Percentiles rank a stretch among this genome's conserved stretches.
Conservation (phyloP, 2,113 vertebrate species). For the Pica pica region DNA sequence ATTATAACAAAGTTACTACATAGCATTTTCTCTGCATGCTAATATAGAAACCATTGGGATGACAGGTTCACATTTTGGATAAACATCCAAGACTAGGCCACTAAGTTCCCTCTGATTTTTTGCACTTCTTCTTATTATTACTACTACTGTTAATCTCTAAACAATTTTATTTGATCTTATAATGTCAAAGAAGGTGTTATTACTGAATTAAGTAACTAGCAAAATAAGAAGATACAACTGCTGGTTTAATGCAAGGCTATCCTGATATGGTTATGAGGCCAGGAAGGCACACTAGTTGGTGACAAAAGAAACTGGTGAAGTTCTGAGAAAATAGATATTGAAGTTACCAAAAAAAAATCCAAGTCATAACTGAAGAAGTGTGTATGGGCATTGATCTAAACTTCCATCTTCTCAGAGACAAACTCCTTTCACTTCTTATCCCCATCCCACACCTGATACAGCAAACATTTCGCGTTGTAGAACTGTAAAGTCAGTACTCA, state of each 20-base stretch:
- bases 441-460: fast-evolving
- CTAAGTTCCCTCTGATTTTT: not conserved
- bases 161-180: not conserved
- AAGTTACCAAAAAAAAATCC: not conserved
- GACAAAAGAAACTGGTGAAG: not conserved
- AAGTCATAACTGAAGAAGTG: not conserved
- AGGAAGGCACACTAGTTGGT: not conserved
- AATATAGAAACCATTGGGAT: not conserved
- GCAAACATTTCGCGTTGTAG: not conserved
- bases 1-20: not conserved
- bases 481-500: not conserved
- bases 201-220: not conserved
- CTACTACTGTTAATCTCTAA: not conserved
- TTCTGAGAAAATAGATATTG: not conserved
- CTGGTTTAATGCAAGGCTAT: not conserved
- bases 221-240: not conserved
- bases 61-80: not conserved
- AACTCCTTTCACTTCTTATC: not conserved
- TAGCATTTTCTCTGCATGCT: not conserved
- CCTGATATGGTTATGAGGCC: not conserved
- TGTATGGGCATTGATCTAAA: not conserved
- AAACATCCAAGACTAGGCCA: not conserved
- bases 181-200: not conserved
- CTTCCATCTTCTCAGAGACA: not conserved
- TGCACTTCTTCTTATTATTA: not conserved